phyloP scores from a whole-genome alignment of 1,140 invertebrate genomes.

The Caerostris extrusa region DNA sequence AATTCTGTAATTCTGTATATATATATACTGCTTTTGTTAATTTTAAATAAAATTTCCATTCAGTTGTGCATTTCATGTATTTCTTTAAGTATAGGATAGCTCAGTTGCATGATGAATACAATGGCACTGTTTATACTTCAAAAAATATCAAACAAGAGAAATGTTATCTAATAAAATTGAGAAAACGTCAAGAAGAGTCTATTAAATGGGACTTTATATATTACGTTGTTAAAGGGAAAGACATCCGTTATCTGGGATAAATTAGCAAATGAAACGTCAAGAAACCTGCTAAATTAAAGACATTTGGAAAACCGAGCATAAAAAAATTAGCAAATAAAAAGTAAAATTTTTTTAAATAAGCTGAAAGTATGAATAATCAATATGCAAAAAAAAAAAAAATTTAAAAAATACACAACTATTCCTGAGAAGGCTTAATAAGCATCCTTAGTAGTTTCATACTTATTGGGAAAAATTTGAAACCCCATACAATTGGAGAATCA shows the following conservation, averaged over 20 bases:
- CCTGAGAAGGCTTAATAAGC: no score
- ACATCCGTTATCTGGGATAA: background rate
- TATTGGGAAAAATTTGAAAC: no score
- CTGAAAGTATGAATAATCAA: slow-evolving; percentile 64
- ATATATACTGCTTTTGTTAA: no score
- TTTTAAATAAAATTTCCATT: no score
- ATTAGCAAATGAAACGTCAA: slow-evolving; percentile 47
- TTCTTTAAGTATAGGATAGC: no score
- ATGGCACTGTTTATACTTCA: background rate
- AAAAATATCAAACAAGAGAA: background rate
- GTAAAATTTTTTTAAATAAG: slow-evolving; percentile 59
- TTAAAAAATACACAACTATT: no score
- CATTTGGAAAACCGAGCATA: slow-evolving; percentile 48
- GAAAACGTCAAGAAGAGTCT: slow-evolving; percentile 67
- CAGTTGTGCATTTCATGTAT: no score
- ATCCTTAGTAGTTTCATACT: no score
- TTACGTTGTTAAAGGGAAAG: background rate
- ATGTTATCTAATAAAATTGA: background rate
- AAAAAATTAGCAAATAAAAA: slow-evolving; percentile 59
- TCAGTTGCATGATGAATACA: no score
- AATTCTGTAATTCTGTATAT: no score
- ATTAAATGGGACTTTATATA: slow-evolving; percentile 1
- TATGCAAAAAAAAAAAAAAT: background rate
- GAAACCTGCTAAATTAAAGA: slow-evolving; percentile 57
- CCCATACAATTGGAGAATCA: slow-evolving; percentile 35